A percentile compares a stretch with the other conserved stretches of the same genome.
Evolutionary conservation across 2,113 vertebrate species (phyloP).

Genomic region (Xenus cinereus): DNA sequence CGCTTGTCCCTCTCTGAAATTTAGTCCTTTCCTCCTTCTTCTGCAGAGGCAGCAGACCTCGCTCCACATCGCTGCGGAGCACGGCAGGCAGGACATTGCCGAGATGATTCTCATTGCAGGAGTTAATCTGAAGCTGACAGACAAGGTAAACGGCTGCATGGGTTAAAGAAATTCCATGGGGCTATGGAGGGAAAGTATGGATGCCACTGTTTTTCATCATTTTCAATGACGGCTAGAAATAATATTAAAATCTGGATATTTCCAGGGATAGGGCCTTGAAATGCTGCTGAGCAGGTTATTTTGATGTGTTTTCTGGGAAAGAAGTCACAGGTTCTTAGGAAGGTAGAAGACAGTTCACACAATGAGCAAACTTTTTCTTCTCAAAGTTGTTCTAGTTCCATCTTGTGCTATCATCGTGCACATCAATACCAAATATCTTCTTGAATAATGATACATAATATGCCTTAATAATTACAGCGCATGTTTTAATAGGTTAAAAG

Average conservation of each 20-base stretch:
- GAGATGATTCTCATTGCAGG: constrained; percentile 87
- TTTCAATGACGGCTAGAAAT: not conserved
- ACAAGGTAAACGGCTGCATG: constrained; percentile 77
- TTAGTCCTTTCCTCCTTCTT: not conserved
- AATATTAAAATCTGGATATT: not conserved
- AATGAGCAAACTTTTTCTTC: not conserved
- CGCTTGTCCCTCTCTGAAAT: not conserved
- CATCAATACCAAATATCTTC: not conserved
- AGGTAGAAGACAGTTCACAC: not conserved
- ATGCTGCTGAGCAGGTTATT: not conserved
- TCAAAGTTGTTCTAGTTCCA: not conserved
- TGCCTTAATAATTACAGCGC: not conserved
- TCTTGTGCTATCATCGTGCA: not conserved
- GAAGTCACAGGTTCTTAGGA: not conserved
- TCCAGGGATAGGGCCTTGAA: not conserved
- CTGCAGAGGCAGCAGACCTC: constrained; percentile 85
- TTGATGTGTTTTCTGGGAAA: not conserved
- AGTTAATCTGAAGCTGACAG: constrained; percentile 81
- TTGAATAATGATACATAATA: not conserved
- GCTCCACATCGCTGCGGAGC: constrained; percentile 84
- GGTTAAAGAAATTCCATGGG: not conserved
- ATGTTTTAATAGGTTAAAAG: not conserved
- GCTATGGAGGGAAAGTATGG: not conserved
- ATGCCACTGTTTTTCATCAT: not conserved
- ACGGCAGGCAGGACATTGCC: constrained; percentile 80